A percentile compares a stretch with the other conserved stretches of the same genome.
Conservation (phyloP, 2,797 vertebrate species). For the Champsocephalus esox region DNA sequence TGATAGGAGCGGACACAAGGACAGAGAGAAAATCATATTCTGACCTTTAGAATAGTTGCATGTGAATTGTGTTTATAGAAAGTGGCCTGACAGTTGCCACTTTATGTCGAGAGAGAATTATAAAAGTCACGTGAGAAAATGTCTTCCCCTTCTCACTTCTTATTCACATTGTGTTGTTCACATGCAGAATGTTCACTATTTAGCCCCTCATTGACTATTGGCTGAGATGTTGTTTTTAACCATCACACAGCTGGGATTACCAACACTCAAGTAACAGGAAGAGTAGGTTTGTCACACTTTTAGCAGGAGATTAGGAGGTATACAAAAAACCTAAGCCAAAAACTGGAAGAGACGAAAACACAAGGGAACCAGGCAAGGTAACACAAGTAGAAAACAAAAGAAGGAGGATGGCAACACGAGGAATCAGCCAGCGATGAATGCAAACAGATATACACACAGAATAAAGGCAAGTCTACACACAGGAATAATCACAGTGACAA, state of each 20-base stretch:
- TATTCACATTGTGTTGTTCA: not conserved
- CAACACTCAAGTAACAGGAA: not conserved
- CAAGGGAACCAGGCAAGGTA: too few species aligned
- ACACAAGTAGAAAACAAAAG: too few species aligned
- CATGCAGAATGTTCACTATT: not conserved
- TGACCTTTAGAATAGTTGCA: not conserved
- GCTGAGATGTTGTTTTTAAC: not conserved
- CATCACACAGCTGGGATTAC: not conserved
- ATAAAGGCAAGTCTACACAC: too few species aligned
- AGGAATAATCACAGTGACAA: too few species aligned
- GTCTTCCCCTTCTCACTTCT: not conserved
- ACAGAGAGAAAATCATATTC: not conserved
- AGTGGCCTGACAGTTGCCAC: not conserved
- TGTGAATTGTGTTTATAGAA: not conserved
- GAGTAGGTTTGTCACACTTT: too few species aligned
- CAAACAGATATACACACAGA: too few species aligned
- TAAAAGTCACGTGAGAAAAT: not conserved
- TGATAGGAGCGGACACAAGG: not conserved
- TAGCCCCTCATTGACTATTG: not conserved
- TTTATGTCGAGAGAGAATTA: not conserved
- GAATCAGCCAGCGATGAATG: too few species aligned
- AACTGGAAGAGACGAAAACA: too few species aligned
- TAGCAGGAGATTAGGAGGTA: too few species aligned
- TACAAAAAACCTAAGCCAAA: too few species aligned
- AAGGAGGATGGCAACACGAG: too few species aligned